Evolutionary conservation across 1,140 invertebrate species (phyloP).

Genomic region (Potamilus streckersoni): DNA sequence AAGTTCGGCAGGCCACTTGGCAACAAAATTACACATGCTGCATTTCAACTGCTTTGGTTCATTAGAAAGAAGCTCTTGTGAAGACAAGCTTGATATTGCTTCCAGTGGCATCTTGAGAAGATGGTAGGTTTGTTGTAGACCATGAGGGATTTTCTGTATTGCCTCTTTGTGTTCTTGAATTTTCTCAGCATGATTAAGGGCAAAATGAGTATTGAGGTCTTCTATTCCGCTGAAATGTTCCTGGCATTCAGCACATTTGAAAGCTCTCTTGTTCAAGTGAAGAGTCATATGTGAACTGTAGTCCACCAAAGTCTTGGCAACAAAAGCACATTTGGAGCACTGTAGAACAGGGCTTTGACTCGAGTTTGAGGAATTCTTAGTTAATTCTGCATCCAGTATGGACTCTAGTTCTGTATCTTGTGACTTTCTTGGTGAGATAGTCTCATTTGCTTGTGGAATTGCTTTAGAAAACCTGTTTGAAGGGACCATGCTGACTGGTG

Average conservation of each 20-base stretch:
- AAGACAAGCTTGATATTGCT: conserved; percentile 46
- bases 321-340: conserved; percentile 55
- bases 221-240: conserved; percentile 60
- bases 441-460: no score
- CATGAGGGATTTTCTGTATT: conserved; percentile 62
- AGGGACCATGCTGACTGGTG: no score
- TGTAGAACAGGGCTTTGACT: conserved; percentile 26
- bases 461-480: no score
- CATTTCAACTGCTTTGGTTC: conserved; percentile 61
- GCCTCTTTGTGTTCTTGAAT: conserved; percentile 61
- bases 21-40: conserved; percentile 64
- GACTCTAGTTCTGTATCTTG: no score
- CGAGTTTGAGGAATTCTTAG: no score
- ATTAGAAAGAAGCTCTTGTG: conserved; percentile 46
- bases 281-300: conserved; percentile 61
- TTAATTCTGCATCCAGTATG: no score
- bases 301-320: conserved; percentile 54
- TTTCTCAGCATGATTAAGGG: conserved; percentile 51
- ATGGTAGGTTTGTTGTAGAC: conserved; percentile 63
- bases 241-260: conserved; percentile 64
- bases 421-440: no score
- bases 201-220: conserved; percentile 61
- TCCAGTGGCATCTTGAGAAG: conserved; percentile 61
- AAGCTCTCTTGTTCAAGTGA: conserved; percentile 58
- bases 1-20: conserved; percentile 67